Percentiles rank a stretch among this genome's conserved stretches.
These are phyloP conservation scores for Hydra vulgaris DNA, from an alignment of 30 jellyfish, hydroid and myxozoan species.

Conservation along the genomic window DNA sequence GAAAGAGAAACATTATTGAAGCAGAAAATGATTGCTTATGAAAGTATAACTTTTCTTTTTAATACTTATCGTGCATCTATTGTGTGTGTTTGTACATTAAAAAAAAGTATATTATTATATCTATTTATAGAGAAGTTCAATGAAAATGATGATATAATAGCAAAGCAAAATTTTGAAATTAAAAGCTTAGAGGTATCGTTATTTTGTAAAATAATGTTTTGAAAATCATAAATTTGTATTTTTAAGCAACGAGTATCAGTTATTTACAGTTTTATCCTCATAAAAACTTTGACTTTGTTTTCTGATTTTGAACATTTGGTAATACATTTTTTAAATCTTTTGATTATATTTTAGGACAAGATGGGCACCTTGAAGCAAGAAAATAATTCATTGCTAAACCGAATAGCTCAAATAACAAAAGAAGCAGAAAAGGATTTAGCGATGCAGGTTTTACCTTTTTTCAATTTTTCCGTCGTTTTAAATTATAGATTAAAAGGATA, in stretches of 20 bases:
- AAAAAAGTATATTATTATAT: background rate
- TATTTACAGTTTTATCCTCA: no score
- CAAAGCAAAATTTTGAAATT: background rate
- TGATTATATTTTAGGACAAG: background rate
- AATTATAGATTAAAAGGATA: no score
- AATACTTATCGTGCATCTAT: background rate
- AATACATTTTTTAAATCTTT: no score
- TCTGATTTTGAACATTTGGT: no score
- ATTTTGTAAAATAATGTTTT: background rate
- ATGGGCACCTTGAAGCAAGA: background rate
- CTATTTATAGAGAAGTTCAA: conserved; percentile 17
- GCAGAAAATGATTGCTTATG: background rate
- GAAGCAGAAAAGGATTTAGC: background rate
- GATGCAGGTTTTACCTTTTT: background rate
- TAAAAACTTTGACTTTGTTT: no score
- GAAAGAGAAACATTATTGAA: background rate
- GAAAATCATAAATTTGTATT: no score
- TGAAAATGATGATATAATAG: conserved; percentile 25
- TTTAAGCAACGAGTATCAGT: no score
- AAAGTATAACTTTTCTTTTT: background rate
- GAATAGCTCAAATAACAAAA: background rate
- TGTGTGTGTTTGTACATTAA: background rate
- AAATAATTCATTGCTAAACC: background rate
- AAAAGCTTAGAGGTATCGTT: background rate
- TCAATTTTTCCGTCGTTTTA: no score